Conservation (phyloP, 2,113 vertebrate genomes). For the Motacilla tschutschensis region DNA sequence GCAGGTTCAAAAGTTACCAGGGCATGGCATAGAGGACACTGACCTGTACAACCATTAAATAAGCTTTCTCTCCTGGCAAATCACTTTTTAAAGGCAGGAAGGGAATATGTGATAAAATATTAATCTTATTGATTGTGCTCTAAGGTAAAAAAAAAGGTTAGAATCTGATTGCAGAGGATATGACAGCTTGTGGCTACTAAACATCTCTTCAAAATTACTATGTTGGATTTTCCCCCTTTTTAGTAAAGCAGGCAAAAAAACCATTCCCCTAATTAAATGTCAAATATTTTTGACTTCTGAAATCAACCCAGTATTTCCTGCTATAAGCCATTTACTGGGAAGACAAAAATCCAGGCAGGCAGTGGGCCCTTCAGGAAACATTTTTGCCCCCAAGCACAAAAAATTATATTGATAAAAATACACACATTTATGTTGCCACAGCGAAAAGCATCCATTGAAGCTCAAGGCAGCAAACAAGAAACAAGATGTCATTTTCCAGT, state of each 20-base stretch:
- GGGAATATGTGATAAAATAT: conserved; percentile 2
- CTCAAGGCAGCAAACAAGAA: background rate
- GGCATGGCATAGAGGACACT: background rate
- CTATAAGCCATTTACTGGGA: background rate
- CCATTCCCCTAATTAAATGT: background rate
- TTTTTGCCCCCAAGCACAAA: background rate
- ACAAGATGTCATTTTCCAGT: background rate
- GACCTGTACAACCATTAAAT: background rate
- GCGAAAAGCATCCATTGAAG: background rate
- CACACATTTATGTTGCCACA: background rate
- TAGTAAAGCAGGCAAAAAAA: background rate
- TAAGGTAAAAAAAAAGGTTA: background rate
- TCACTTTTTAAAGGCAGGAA: background rate
- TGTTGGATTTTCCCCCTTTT: background rate
- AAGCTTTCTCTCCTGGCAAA: background rate
- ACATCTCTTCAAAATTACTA: background rate
- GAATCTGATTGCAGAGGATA: background rate
- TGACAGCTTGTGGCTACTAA: background rate
- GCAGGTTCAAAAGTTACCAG: background rate
- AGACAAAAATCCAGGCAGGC: background rate
- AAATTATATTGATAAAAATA: background rate
- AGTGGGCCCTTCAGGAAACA: background rate
- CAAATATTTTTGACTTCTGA: background rate
- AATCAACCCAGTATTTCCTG: background rate
- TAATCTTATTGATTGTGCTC: background rate